Evolutionary conservation across 2,888 invertebrate species (phyloP).

Genomic region (Archips crataeganus): DNA sequence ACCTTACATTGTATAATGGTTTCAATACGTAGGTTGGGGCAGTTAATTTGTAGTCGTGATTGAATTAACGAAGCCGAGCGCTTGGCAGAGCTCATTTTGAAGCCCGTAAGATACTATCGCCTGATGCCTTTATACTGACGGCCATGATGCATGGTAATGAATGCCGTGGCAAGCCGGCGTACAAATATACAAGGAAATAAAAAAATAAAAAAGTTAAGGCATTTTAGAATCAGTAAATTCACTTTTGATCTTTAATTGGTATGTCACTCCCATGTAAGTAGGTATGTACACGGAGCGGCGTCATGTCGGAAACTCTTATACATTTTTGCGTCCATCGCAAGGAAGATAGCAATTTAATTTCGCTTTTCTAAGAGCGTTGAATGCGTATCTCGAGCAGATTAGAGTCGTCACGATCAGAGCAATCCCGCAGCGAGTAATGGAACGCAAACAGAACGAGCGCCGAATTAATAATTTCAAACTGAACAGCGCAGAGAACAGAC

Average conservation of each 20-base stretch:
- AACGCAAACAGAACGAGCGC: conserved; percentile 58
- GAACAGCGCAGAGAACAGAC: conserved; percentile 51
- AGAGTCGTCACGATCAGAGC: conserved; percentile 35
- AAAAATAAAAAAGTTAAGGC: background rate
- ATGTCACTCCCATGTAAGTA: background rate
- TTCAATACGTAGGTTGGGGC: conserved; percentile 57
- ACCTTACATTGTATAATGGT: conserved; percentile 41
- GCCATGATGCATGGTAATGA: conserved; percentile 51
- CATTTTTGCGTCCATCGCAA: conserved; percentile 11
- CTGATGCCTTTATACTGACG: conserved; percentile 55
- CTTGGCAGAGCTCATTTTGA: conserved; percentile 63
- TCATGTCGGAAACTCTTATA: conserved; percentile 13
- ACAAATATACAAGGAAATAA: background rate
- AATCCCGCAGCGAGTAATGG: conserved; percentile 50
- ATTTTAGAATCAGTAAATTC: background rate
- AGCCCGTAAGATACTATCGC: conserved; percentile 65
- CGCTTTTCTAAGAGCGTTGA: conserved; percentile 31
- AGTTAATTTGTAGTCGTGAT: conserved; percentile 76
- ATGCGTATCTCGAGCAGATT: conserved; percentile 35
- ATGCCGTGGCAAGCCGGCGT: conserved; percentile 43
- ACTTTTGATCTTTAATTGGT: background rate
- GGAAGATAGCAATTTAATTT: conserved; percentile 38
- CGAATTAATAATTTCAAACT: conserved; percentile 59
- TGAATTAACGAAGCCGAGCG: conserved; percentile 71
- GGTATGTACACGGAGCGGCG: background rate